Percentiles rank a stretch among this genome's conserved stretches.
phyloP scores from a whole-genome alignment of 2,888 invertebrate genomes.

The Leptinotarsa haldemani region DNA sequence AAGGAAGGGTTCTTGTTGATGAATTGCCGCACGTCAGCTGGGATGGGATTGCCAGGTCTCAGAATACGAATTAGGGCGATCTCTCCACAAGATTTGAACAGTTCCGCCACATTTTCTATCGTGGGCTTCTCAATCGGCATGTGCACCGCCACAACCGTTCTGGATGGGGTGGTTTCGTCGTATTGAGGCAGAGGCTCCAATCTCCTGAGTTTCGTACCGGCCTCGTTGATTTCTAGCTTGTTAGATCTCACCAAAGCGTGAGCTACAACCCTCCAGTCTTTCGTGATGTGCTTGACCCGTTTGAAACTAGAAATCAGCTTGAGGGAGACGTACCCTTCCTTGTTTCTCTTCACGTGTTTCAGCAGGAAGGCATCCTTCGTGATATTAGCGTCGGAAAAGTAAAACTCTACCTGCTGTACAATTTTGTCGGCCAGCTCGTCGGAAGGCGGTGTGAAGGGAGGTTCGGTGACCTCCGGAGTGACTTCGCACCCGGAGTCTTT shows the following conservation, averaged over 20 bases:
- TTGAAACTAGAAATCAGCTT: conserved; percentile 96
- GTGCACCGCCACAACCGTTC: conserved; percentile 89
- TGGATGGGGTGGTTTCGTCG: conserved; percentile 92
- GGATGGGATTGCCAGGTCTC: conserved; percentile 89
- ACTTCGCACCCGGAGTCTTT: conserved; percentile 79
- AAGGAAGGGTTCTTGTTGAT: conserved; percentile 91
- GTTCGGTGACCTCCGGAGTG: conserved; percentile 69
- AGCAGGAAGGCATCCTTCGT: conserved; percentile 94
- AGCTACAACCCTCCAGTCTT: conserved; percentile 94
- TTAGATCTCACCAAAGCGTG: conserved; percentile 82
- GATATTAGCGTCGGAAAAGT: conserved; percentile 95
- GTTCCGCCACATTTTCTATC: conserved; percentile 91
- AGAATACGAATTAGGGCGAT: conserved; percentile 89
- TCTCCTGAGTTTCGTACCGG: conserved; percentile 89
- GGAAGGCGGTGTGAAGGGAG: conserved; percentile 76
- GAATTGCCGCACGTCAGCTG: conserved; percentile 91
- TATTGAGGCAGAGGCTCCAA: conserved; percentile 87
- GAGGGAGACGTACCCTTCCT: conserved; percentile 94
- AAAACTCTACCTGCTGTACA: conserved; percentile 91
- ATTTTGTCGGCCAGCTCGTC: conserved; percentile 84
- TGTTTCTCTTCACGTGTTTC: conserved; percentile 94
- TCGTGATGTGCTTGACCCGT: conserved; percentile 91
- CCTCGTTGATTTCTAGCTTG: conserved; percentile 88
- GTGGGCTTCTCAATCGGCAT: conserved; percentile 87
- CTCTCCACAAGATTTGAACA: conserved; percentile 90